Evolutionary conservation across 2,113 vertebrate species (phyloP), one percentile per base, ranked within the genome.

Genomic region (Cheirogaleus medius): DNA sequence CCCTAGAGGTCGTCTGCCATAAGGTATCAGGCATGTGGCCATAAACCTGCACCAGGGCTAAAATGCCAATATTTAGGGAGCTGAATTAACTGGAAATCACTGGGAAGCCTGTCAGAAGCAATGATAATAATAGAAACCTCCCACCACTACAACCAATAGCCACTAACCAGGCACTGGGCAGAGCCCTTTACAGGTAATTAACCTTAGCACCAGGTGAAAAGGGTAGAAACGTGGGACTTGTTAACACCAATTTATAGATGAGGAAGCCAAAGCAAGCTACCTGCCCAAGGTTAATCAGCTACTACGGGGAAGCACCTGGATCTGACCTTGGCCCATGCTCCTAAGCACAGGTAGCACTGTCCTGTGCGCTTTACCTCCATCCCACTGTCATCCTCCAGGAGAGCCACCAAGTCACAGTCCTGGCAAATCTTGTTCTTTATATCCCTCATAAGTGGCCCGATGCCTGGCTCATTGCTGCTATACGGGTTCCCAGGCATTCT

Each of bases 401-500:
- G 99, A 8, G 99, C 99, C 94, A 99, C 99, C 97, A 99, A 98
- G 98, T 99, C 99, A 47, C 99, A 99, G 98, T 99, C 99, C 97
- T 99, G 99, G 92, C 99, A 99, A 99, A 99, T 99, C 98, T 99
- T 99, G 98, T 99, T 99, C 98, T 99, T 99, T 98, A 99, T 99
- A 98, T 99, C 99, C 96, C 99, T 99, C 99, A 99, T 99, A 2
- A 99, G 99, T 0, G 99, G 99, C 63, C 99, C 99, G 0, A 99
- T 99, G 97, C 99, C 99, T 0, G 99, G 99, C 97, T 99, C 99
- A 0, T 99, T 99, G 97, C 99, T 99, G 99, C 99, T 99, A 97
- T 99, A 99, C 0, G 99, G 99, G 96, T 99, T 99, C 66, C 99
- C 99, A 6, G 99, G 99, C 99, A 99, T 99, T 81, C 99, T 99